Percentiles rank a stretch among this genome's conserved stretches.
These are phyloP conservation scores for Onychomys leucogaster DNA, from an alignment of 2,797 vertebrate genomes.

Conservation along the genomic window DNA sequence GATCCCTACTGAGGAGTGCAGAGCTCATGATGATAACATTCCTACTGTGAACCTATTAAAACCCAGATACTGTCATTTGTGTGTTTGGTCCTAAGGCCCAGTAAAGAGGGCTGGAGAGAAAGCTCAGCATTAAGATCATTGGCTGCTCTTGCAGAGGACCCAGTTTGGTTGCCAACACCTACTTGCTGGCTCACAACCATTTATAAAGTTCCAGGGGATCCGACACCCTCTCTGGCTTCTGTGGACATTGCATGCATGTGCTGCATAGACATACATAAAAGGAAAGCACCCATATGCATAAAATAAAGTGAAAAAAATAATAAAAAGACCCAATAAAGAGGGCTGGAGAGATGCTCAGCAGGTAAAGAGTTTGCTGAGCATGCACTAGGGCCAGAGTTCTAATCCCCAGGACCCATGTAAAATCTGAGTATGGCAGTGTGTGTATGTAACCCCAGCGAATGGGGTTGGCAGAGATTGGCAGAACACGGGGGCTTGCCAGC, in stretches of 20 bases:
- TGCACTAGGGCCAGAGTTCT: not conserved
- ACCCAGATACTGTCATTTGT: conserved; percentile 14
- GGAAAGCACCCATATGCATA: not conserved
- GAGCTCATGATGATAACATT: not conserved
- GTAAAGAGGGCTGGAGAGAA: not conserved
- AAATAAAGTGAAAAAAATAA: not conserved
- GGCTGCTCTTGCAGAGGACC: not conserved
- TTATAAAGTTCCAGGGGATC: not conserved
- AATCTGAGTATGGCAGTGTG: not conserved
- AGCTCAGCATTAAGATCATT: not conserved
- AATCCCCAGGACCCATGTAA: not conserved
- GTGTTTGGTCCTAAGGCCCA: not conserved
- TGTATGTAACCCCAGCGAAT: not conserved
- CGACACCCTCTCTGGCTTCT: not conserved
- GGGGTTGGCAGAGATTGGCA: not conserved
- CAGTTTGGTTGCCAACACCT: not conserved
- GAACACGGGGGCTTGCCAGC: not conserved
- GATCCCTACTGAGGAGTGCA: not conserved
- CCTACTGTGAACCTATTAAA: not conserved
- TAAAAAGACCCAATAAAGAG: not conserved
- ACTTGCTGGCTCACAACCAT: not conserved
- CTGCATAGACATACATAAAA: not conserved
- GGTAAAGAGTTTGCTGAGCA: not conserved
- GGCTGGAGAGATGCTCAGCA: not conserved
- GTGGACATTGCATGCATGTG: not conserved